These are phyloP conservation scores for Drosophila neotestacea DNA, from an alignment of 2,888 invertebrate genomes.

Conservation along the genomic window DNA sequence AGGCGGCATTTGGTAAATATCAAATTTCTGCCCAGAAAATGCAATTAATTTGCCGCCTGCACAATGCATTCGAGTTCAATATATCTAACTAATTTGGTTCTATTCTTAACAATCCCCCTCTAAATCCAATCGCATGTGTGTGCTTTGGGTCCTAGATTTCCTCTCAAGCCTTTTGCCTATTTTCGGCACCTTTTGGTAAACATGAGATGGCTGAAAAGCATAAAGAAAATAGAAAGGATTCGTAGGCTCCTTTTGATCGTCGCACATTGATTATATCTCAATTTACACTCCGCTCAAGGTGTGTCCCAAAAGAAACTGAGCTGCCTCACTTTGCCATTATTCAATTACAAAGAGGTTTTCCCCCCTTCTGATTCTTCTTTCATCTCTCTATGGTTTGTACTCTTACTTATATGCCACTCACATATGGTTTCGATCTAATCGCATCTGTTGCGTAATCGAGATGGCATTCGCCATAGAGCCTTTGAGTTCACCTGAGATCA, in stretches of 20 bases:
- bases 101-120: constrained; percentile 20
- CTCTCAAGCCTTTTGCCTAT: constrained; percentile 67
- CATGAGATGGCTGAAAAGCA: constrained; percentile 61
- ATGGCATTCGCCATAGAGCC: constrained; percentile 18
- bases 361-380: background rate
- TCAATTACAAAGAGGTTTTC: constrained; percentile 55
- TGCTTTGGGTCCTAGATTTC: constrained; percentile 53
- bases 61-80: constrained; percentile 51
- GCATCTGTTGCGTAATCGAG: constrained; percentile 59
- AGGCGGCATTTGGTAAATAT: constrained; percentile 56
- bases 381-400: constrained; percentile 5
- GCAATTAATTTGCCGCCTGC: constrained; percentile 68
- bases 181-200: constrained; percentile 81
- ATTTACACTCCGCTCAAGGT: constrained; percentile 64
- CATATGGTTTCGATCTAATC: constrained; percentile 65
- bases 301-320: constrained; percentile 53
- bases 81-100: constrained; percentile 62
- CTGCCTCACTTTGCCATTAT: constrained; percentile 63
- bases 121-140: constrained; percentile 60
- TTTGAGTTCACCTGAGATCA: constrained; percentile 33
- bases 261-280: constrained; percentile 74
- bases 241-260: constrained; percentile 53
- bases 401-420: constrained; percentile 27
- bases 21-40: constrained; percentile 62
- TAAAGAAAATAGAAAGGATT: constrained; percentile 44